Evolutionary conservation across 2,797 vertebrate genomes (phyloP), one percentile per base, ranked within the genome.

Genomic region (Spheniscus humboldti): DNA sequence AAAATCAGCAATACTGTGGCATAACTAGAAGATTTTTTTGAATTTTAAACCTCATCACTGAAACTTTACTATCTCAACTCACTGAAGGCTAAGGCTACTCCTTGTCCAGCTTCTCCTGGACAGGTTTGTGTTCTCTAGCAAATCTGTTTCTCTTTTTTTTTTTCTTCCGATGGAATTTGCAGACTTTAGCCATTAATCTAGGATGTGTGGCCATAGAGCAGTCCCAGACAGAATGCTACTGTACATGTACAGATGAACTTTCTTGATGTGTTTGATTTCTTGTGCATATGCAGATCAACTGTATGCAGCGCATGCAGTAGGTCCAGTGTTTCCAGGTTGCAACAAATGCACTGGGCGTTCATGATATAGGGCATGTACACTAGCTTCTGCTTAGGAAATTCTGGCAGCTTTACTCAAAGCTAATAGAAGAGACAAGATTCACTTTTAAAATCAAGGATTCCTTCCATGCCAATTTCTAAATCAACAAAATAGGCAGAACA

Each of bases 361-460:
- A 16, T 0, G 8, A 71, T 45, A 71, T 6, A 50, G 91, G 82
- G 68, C 91, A 83, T 4, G 37, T 35, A 67, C 16, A 23, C 1
- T 3, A 80, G 13, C 63, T 73, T 91, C 81, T 91, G 68, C 78
- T 95, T 60, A 60, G 72, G 68, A 64, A 74, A 57, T 67, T 71
- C 77, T 79, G 89, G 60, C 72, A 94, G 75, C 45, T 94, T 85
- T 90, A 90, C 85, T 88, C 75, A 89, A 83, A 64, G 37, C 56
- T 71, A 67, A 79, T 23, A 80, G 56, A 68, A 92, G 63, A 91
- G 18, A 62, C 52, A 90, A 55, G 45, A 83, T 25, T 63, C 11
- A 64, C 71, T 69, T 82, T 27, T 37, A 67, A 91, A 95, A 72
- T 69, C 10, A 66, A 80, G 25, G 41, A 77, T 72, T 91, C 37